Base-by-base conservation (phyloP, 2,888 invertebrate species). In the Cylindroiulus punctatus region DNA sequence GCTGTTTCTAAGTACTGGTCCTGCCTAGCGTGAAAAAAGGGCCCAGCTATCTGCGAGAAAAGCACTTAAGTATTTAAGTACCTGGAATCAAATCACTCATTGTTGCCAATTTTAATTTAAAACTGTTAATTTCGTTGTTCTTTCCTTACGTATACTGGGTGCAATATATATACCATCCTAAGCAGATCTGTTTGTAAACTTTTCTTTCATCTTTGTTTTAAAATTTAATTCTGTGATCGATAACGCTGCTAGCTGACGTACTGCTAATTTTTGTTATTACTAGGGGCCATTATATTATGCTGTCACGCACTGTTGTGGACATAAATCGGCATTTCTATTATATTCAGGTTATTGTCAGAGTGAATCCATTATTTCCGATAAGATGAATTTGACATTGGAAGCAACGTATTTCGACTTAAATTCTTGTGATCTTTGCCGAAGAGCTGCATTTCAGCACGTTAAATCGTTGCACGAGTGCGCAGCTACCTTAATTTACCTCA, bases 61-160 rank as follows among this genome's bases (percentile, higher is more conserved):
- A 65, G 65, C 65, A 65, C 65, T 52, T 65, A 26, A 65, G 65
- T 65, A 65, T 65, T 65, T 65, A 65, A 65, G 65, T 65, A 65
- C 65, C 65, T 65, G 65, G 65, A 65, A 65, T 65, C 65, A 65
- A 65, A 65, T 65, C 65, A 65, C 65, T 65, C 65, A 65, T 65
- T 65, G 65, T 65, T 65, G 65, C 65, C 65, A 65, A 65, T 65
- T 65, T 65, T 65, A 26, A 65, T 26, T 65, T 65, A 3, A 65
- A 65, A 65, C 65, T 65, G 65, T 65, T 65, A 26, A 65, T 65
- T 65, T 65, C 65, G 65, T 65, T 65, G n/a, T n/a, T 65, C 65
- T 65, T 26, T 65, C 26, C 26, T 65, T 65, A 65, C 65, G 12
- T 65, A 65, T 65, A 12, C 22, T 26, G 65, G 65, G 65, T 65